phyloP scores from a whole-genome alignment of 2,888 invertebrate species.

The Troides oblongomaculatus region DNA sequence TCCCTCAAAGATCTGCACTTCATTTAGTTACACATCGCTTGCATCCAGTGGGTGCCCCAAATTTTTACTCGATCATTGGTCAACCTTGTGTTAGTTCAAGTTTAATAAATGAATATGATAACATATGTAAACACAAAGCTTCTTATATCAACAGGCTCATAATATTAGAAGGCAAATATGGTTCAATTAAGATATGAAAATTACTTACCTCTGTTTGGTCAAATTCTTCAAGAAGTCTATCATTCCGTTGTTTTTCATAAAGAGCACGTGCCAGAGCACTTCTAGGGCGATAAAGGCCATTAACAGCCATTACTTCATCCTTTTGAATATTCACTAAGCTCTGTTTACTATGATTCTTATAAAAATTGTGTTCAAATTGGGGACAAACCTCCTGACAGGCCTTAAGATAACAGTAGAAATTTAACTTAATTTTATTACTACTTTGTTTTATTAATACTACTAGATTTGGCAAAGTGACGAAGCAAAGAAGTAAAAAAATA shows the following conservation, averaged over 20 bases:
- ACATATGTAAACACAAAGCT: no score
- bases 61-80: no score
- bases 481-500: conserved; percentile 27
- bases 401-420: conserved; percentile 58
- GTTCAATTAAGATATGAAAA: conserved; percentile 5
- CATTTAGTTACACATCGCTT: no score
- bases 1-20: no score
- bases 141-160: no score
- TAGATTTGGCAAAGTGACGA: conserved; percentile 38
- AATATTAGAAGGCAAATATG: background rate
- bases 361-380: conserved; percentile 35
- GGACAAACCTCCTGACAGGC: conserved; percentile 48
- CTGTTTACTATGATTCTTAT: conserved; percentile 28
- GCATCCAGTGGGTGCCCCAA: no score
- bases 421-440: conserved; percentile 44
- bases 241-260: conserved; percentile 86
- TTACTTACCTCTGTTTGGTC: conserved; percentile 85
- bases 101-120: no score
- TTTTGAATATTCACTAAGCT: conserved; percentile 31
- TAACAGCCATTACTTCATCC: conserved; percentile 55
- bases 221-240: conserved; percentile 82
- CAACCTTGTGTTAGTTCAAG: no score
- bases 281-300: conserved; percentile 82
- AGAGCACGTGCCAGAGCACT: conserved; percentile 86
- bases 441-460: conserved; percentile 37